Percentiles rank a stretch among this genome's conserved stretches.
These are phyloP conservation scores for Tortrix viridana DNA, from an alignment of 2,888 invertebrate species.

Conservation along the genomic window DNA sequence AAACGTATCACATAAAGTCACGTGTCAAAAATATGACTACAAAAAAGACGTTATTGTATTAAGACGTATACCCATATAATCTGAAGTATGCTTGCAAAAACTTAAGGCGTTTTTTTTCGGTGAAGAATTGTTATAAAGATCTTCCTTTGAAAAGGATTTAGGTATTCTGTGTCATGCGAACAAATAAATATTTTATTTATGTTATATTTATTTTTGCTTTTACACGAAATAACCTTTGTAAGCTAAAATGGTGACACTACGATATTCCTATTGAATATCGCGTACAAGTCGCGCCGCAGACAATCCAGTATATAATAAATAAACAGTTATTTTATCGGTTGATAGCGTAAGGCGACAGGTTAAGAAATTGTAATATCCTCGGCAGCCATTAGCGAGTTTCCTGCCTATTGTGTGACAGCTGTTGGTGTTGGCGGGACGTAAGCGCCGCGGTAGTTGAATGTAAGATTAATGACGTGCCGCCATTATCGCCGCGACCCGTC, in stretches of 20 bases:
- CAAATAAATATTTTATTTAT: constrained; percentile 36
- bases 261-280: constrained; percentile 50
- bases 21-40: neutral
- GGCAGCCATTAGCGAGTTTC: constrained; percentile 71
- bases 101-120: neutral
- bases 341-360: constrained; percentile 45
- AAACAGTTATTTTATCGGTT: constrained; percentile 13
- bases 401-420: constrained; percentile 60
- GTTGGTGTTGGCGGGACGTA: constrained; percentile 51
- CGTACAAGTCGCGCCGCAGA: constrained; percentile 42
- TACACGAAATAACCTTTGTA: constrained; percentile 43
- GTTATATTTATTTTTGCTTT: constrained; percentile 44
- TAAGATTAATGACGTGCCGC: constrained; percentile 76
- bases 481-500: constrained; percentile 65
- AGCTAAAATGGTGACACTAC: constrained; percentile 40
- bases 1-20: neutral
- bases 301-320: constrained; percentile 46
- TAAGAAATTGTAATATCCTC: constrained; percentile 73
- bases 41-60: neutral
- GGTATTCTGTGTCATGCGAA: constrained; percentile 17
- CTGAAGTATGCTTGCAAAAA: neutral
- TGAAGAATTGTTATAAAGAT: neutral
- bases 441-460: constrained; percentile 64
- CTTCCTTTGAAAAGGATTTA: constrained; percentile 17
- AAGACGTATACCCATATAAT: constrained; percentile 5